Percentiles rank a stretch among this genome's conserved stretches.
Evolutionary conservation across 2,888 invertebrate species (phyloP).

Genomic region (Ophraella communa): DNA sequence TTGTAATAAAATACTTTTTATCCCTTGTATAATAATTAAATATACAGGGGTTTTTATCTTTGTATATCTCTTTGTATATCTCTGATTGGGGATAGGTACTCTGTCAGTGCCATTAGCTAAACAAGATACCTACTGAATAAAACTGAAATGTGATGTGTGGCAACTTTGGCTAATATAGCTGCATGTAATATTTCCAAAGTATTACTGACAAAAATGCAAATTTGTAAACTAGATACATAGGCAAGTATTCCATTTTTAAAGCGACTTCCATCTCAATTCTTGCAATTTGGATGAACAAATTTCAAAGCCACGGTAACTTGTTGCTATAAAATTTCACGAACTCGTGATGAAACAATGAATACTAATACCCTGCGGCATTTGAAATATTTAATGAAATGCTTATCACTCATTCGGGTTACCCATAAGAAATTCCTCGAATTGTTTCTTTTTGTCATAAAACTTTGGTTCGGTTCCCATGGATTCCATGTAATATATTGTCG

Average conservation of each 20-base stretch:
- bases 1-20: no score
- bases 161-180: not conserved
- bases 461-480: slow-evolving; percentile 28
- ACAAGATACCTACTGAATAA: not conserved
- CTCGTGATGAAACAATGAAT: slow-evolving; percentile 33
- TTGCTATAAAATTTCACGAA: slow-evolving; percentile 28
- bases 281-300: slow-evolving; percentile 18
- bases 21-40: no score
- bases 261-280: not conserved
- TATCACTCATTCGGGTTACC: slow-evolving; percentile 30
- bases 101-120: not conserved
- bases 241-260: not conserved
- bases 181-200: not conserved
- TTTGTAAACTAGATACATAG: not conserved
- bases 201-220: not conserved
- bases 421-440: slow-evolving; percentile 29
- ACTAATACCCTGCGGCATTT: slow-evolving; percentile 24
- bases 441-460: slow-evolving; percentile 30
- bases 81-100: no score
- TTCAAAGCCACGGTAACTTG: slow-evolving; percentile 21
- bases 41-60: no score
- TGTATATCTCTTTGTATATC: no score
- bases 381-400: slow-evolving; percentile 32
- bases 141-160: not conserved
- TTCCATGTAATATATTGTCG: slow-evolving; percentile 26